Percentiles rank a stretch among this genome's conserved stretches.
These are phyloP conservation scores for Uria lomvia DNA, from an alignment of 2,113 vertebrate species.

Conservation along the genomic window DNA sequence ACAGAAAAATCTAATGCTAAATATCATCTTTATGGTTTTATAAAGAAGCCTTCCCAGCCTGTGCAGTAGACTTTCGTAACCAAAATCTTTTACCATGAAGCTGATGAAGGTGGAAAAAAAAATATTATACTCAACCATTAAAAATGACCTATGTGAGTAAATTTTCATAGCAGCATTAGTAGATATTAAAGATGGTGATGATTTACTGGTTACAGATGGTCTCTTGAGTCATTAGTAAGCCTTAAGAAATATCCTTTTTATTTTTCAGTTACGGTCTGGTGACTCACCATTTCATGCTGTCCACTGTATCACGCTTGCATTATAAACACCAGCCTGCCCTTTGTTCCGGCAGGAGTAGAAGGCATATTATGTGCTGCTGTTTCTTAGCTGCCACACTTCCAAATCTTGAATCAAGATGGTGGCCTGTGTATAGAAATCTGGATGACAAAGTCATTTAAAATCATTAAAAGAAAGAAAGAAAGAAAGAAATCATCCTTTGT, in stretches of 20 bases:
- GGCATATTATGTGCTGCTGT: not conserved
- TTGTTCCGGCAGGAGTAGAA: not conserved
- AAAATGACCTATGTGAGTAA: not conserved
- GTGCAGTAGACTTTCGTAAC: not conserved
- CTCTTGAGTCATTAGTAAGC: not conserved
- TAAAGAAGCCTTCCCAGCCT: not conserved
- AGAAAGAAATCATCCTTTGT: not conserved
- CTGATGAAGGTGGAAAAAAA: not conserved
- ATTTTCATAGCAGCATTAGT: not conserved
- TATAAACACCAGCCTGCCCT: not conserved
- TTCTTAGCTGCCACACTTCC: not conserved
- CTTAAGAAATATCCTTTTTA: not conserved
- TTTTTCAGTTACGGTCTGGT: not conserved
- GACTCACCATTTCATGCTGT: not conserved
- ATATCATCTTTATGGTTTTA: not conserved
- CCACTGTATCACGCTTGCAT: not conserved
- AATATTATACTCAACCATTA: not conserved
- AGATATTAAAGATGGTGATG: not conserved
- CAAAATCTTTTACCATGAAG: not conserved
- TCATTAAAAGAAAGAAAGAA: not conserved
- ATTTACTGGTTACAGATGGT: not conserved
- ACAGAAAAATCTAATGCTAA: not conserved
- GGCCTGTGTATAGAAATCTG: not conserved
- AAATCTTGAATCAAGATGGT: not conserved
- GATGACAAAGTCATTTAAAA: not conserved